Evolutionary conservation across 2,113 vertebrate species (phyloP).

Genomic region (Bufo bufo): DNA sequence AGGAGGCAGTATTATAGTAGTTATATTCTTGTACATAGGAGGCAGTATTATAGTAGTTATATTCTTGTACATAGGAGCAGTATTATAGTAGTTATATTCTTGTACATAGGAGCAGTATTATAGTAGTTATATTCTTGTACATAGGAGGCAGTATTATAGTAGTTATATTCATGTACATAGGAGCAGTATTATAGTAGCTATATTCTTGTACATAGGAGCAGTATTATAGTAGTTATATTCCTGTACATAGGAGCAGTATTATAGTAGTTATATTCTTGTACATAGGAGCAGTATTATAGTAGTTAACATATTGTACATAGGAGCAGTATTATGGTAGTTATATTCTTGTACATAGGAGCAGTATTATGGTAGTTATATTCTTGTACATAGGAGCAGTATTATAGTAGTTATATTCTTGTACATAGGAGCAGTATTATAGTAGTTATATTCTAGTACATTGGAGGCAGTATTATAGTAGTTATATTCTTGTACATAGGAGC

Average conservation of each 20-base stretch:
- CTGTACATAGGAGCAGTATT: background rate
- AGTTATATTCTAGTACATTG: conserved; percentile 10
- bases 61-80: conserved; percentile 1
- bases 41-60: conserved; percentile 12
- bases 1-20: conserved; percentile 10
- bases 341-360: background rate
- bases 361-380: conserved; percentile 11
- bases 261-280: background rate
- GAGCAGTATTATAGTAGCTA: background rate
- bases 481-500: background rate
- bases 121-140: conserved; percentile 10
- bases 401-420: conserved; percentile 12
- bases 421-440: conserved; percentile 2
- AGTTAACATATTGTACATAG: background rate
- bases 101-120: background rate
- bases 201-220: conserved; percentile 2
- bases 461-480: conserved; percentile 2
- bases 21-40: conserved; percentile 1
- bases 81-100: conserved; percentile 12
- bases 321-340: conserved; percentile 3
- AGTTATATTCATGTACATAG: conserved; percentile 12
- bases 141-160: background rate
- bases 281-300: background rate
- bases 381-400: background rate
- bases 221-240: conserved; percentile 15